phyloP scores from a whole-genome alignment of 2,113 vertebrate genomes.

The Alces alces region DNA sequence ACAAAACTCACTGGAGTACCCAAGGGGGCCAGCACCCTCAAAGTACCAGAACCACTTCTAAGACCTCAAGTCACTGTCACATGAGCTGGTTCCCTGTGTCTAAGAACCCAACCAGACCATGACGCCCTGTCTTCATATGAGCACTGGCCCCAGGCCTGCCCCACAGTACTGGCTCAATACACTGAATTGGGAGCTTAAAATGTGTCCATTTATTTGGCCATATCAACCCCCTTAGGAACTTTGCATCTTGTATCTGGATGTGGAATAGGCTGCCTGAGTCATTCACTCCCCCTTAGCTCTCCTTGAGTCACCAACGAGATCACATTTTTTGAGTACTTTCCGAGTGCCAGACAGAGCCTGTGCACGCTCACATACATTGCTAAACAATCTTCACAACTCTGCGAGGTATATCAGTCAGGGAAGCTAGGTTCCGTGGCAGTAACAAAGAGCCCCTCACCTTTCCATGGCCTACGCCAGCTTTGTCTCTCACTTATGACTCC shows the following conservation, averaged over 20 bases:
- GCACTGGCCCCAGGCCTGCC: not conserved
- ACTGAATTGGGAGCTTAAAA: not conserved
- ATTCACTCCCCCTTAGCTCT: not conserved
- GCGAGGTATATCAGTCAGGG: not conserved
- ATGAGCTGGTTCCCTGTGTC: not conserved
- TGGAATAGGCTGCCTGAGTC: not conserved
- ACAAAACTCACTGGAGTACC: not conserved
- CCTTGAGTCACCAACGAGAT: not conserved
- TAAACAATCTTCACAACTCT: not conserved
- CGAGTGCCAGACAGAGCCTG: not conserved
- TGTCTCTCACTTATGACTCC: not conserved
- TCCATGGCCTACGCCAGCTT: not conserved
- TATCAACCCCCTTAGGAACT: not conserved
- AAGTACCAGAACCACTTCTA: not conserved
- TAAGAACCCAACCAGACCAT: not conserved
- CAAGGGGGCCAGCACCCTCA: not conserved
- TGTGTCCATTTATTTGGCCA: not conserved
- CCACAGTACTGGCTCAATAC: not conserved
- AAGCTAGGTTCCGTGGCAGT: not conserved
- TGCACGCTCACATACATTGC: accelerated
- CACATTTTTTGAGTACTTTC: not conserved
- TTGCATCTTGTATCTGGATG: not conserved
- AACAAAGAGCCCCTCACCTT: not conserved
- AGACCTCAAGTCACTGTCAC: not conserved
- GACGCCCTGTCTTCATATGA: not conserved